Evolutionary conservation across 2,113 vertebrate genomes (phyloP).

Genomic region (Pithys albifrons): DNA sequence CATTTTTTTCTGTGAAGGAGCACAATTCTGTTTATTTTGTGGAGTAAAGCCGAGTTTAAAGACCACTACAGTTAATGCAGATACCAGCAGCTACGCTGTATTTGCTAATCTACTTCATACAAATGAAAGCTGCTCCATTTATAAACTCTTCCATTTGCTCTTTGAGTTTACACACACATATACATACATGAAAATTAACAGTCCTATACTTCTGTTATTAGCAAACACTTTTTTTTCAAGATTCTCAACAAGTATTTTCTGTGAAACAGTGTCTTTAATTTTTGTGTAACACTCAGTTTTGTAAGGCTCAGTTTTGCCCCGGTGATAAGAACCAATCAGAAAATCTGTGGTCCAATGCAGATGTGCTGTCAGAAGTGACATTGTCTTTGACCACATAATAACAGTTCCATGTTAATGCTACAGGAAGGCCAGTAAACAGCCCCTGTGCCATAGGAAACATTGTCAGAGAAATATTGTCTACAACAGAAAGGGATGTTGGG

Average conservation of each 20-base stretch:
- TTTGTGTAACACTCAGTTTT: neutral
- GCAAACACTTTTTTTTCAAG: neutral
- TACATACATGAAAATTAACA: neutral
- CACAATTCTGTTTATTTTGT: neutral
- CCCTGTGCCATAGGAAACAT: neutral
- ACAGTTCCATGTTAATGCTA: neutral
- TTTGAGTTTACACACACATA: neutral
- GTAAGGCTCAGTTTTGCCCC: neutral
- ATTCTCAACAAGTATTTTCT: neutral
- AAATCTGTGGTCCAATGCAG: neutral
- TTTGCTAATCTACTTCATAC: neutral
- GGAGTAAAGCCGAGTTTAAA: neutral
- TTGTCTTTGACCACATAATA: neutral
- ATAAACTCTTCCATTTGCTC: neutral
- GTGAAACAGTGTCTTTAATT: neutral
- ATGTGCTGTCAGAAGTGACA: neutral
- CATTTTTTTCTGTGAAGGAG: neutral
- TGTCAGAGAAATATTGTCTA: neutral
- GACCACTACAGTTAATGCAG: neutral
- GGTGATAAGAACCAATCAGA: neutral
- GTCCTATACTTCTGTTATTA: neutral
- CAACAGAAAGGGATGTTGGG: conserved; percentile 87
- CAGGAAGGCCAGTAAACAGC: conserved; percentile 67
- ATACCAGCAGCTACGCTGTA: neutral
- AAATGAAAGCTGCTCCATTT: neutral